Evolutionary conservation across 2,888 invertebrate genomes (phyloP).

Genomic region (Drosophila prostipennis): DNA sequence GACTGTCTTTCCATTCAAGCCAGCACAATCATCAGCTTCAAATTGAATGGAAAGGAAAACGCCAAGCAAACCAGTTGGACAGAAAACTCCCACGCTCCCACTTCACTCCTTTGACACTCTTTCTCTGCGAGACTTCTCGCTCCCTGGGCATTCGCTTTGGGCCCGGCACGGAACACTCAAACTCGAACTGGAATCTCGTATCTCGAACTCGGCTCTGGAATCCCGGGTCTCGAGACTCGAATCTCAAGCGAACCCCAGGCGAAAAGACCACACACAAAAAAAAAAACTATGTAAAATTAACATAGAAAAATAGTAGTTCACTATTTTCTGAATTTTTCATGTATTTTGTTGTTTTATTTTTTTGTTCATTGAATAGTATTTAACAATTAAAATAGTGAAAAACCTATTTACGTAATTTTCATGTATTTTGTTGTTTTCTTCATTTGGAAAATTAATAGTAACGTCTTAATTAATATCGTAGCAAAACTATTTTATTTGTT

Average conservation of each 20-base stretch:
- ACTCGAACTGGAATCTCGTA: not conserved
- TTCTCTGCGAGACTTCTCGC: conserved; percentile 21
- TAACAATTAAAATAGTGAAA: too few relatives aligned
- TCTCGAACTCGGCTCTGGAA: conserved; percentile 9
- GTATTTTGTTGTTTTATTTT: too few relatives aligned
- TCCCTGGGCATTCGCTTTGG: conserved; percentile 23
- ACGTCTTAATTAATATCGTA: too few relatives aligned
- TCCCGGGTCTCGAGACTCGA: conserved; percentile 10
- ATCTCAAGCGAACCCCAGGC: conserved; percentile 65
- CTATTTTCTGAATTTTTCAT: too few relatives aligned
- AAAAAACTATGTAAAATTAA: too few relatives aligned
- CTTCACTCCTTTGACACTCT: conserved; percentile 24
- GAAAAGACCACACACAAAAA: too few relatives aligned
- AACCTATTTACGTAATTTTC: too few relatives aligned
- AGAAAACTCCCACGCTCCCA: conserved; percentile 66
- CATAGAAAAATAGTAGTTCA: too few relatives aligned
- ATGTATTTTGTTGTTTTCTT: too few relatives aligned
- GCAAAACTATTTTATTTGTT: too few relatives aligned
- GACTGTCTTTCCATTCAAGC: not conserved
- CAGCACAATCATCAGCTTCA: conserved; percentile 3
- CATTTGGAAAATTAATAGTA: too few relatives aligned
- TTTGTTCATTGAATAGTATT: too few relatives aligned
- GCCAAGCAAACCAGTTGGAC: conserved; percentile 30
- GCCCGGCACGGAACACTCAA: conserved; percentile 51
- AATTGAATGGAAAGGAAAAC: conserved; percentile 12